phyloP scores from a whole-genome alignment of 1,140 invertebrate genomes.

The Ceratina calcarata region DNA sequence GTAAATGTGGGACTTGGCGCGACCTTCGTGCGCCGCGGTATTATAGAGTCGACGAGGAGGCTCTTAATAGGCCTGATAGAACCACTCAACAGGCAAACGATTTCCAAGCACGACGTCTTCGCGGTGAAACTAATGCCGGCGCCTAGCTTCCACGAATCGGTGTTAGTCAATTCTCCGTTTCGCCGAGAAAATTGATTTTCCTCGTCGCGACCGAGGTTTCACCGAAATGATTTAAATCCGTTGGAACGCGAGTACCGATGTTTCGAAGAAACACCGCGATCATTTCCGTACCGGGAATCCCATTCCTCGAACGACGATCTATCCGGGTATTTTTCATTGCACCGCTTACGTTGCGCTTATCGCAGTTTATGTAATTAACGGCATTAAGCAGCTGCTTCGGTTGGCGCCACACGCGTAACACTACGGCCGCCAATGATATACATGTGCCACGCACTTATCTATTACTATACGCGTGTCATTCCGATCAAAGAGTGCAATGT shows the following conservation, averaged over 20 bases:
- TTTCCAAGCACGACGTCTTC: conserved; percentile 28
- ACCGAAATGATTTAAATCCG: conserved; percentile 36
- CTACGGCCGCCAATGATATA: neutral
- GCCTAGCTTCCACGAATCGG: conserved; percentile 34
- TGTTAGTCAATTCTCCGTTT: neutral
- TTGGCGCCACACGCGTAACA: conserved; percentile 35
- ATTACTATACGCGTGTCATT: conserved; percentile 5
- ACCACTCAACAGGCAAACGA: neutral
- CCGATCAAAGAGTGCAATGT: conserved; percentile 14
- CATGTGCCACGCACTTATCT: neutral
- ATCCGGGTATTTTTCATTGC: neutral
- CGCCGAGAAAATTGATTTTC: conserved; percentile 26
- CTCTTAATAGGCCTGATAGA: conserved; percentile 17
- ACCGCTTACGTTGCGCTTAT: conserved; percentile 11
- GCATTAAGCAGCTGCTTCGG: conserved; percentile 42
- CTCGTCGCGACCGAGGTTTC: neutral
- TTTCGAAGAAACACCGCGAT: conserved; percentile 42
- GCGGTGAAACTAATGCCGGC: neutral
- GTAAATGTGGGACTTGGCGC: conserved; percentile 33
- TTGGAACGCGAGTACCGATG: neutral
- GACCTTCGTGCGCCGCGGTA: conserved; percentile 21
- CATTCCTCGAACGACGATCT: too few relatives aligned
- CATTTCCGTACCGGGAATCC: conserved; percentile 29
- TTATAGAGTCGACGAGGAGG: conserved; percentile 27
- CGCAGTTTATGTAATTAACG: conserved; percentile 50